Conservation (phyloP, 2,888 invertebrate genomes). For the Priocnemis perturbator region DNA sequence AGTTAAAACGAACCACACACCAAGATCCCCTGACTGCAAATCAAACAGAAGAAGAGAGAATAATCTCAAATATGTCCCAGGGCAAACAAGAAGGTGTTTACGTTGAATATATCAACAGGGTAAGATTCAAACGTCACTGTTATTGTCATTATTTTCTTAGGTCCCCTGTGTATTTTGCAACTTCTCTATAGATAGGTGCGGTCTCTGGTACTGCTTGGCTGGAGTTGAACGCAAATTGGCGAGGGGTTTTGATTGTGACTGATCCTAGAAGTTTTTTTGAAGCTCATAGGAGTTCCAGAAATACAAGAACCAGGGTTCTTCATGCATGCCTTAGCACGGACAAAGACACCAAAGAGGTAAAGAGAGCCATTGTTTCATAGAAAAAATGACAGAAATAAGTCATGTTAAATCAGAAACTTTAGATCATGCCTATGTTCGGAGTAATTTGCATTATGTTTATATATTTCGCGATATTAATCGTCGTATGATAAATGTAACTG, state of each 20-base stretch:
- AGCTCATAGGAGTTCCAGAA: constrained; percentile 75
- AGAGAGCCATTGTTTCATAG: constrained; percentile 20
- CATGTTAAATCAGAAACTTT: too few relatives aligned
- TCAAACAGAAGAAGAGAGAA: constrained; percentile 76
- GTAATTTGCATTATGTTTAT: too few relatives aligned
- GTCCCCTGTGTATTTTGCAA: too few relatives aligned
- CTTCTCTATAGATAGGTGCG: constrained; percentile 79
- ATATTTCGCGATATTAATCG: background rate
- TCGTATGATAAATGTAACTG: background rate
- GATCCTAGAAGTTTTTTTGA: constrained; percentile 86
- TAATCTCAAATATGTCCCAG: constrained; percentile 75
- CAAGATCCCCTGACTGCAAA: constrained; percentile 68
- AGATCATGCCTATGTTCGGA: too few relatives aligned
- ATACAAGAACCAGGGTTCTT: constrained; percentile 79
- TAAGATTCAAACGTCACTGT: constrained; percentile 31
- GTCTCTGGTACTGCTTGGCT: constrained; percentile 85
- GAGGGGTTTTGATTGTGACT: constrained; percentile 85
- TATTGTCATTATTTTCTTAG: too few relatives aligned
- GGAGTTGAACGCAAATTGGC: constrained; percentile 84
- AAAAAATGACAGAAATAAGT: too few relatives aligned
- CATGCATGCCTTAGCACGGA: constrained; percentile 89
- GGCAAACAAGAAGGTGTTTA: constrained; percentile 72
- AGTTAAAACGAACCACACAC: constrained; percentile 76
- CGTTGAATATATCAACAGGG: constrained; percentile 71
- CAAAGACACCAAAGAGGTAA: constrained; percentile 85